Conservation (phyloP, 2,888 invertebrate genomes). For the Mythimna lalbum region DNA sequence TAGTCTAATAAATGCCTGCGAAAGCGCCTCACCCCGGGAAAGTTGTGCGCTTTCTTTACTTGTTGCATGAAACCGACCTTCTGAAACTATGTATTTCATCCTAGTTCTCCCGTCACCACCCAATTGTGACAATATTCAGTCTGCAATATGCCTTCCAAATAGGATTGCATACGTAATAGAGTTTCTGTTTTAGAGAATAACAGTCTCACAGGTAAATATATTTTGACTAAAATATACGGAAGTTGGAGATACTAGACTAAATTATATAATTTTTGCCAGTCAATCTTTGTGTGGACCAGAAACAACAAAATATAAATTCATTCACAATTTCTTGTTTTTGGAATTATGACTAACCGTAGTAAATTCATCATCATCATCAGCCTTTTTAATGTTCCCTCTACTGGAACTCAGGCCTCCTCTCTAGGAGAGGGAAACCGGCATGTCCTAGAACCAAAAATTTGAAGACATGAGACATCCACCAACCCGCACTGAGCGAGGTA, state of each 20-base stretch:
- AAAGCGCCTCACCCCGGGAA: background rate
- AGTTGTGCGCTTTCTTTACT: background rate
- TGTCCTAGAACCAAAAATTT: too few relatives aligned
- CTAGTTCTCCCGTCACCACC: slow-evolving; percentile 17
- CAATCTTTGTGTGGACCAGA: too few relatives aligned
- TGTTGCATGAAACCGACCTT: background rate
- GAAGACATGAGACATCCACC: too few relatives aligned
- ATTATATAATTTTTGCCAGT: background rate
- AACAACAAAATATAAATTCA: too few relatives aligned
- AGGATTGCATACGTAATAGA: slow-evolving; percentile 48
- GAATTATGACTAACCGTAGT: too few relatives aligned
- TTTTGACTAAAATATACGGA: slow-evolving; percentile 13
- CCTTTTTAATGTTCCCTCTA: too few relatives aligned
- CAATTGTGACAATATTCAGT: slow-evolving; percentile 58
- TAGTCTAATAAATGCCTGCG: background rate
- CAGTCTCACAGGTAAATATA: slow-evolving; percentile 11
- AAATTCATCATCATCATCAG: too few relatives aligned
- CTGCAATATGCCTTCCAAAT: slow-evolving; percentile 50
- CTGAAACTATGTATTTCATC: background rate
- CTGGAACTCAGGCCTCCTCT: too few relatives aligned
- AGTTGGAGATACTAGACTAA: background rate
- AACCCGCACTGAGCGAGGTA: too few relatives aligned
- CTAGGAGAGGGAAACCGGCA: too few relatives aligned
- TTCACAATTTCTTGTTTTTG: too few relatives aligned
- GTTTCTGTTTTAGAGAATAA: slow-evolving; percentile 25